Evolutionary conservation across 1,140 invertebrate species (phyloP), one percentile per base, ranked within the genome.

Genomic region (Zaprionus taronus): DNA sequence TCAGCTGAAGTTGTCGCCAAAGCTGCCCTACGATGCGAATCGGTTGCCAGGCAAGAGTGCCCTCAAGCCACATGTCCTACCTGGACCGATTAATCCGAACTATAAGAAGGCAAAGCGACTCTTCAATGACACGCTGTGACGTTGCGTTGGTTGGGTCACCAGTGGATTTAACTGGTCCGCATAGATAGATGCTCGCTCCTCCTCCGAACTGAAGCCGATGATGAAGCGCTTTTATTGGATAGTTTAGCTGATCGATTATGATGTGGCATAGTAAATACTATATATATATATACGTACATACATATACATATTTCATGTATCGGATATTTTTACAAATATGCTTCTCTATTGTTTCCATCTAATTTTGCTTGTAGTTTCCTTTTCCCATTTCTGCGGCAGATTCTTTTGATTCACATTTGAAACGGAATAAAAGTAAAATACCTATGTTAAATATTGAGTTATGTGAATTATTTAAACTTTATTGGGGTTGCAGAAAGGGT

Each of bases 61-160:
- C 28, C 84, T 97, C 1, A 97, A 97, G 89, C 94, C 95, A 0
- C 94, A 94, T 72, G 94, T 94, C 0, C 93, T 95, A n/a, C 94
- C 95, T 0, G 96, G 95, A n/a, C 96, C 95, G 0, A 95, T 96
- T 22, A 96, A 97, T 93, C 96, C 96, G 20, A 96, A 96, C 86
- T 96, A 95, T 72, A 96, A 95, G 84, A 78, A 61, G 24, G 94
- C 94, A 62, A 95, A 94, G 73, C 76, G 82, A 44, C 60, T 86
- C 5, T 82, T 91, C 14, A 93, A 92, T 68, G 91, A 93, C 65
- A 92, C 91, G 28, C 81, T 91, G 70, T 91, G 81, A 91, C 86
- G 66, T 71, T 71, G 76, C 41, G 49, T 77, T 24, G 44, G 57
- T 26, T 73, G 81, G 77, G 26, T 74, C 44, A 28, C 26, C 38